Base-by-base conservation (phyloP, 2,113 vertebrate genomes). In the Psettodes erumei region DNA sequence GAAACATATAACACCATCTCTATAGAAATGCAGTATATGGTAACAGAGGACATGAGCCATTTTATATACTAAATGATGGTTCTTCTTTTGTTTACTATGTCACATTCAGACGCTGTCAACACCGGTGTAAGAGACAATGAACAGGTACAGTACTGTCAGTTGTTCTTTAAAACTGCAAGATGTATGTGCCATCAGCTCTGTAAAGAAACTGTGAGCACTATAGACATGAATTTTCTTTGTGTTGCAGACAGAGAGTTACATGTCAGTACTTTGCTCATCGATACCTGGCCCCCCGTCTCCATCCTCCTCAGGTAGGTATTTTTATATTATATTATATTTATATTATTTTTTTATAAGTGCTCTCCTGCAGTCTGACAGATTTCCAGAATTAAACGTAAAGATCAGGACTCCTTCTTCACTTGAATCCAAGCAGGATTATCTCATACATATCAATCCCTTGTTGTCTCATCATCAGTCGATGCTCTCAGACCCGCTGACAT, bases 401-500 rank as follows among this genome's bases (percentile, higher is more conserved):
- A 64, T 53, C n/a, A 27, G n/a, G 13, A 23, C 8, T 27, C 42
- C 35, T 21, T 2, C 19, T n/a, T 19, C 53, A 68, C 48, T 42
- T 43, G 1, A 37, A 54, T 23, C 21, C 7, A 21, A 42, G 2
- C 21, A 1, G 6, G 11, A 18, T 23, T 8, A 37, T 56, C 18
- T 21, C 16, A 50, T 47, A 54, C 30, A 19, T 19, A 3, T 38
- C 30, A 1, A 51, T 48, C 21, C 8, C 1, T 54, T 65, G 13
- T 63, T 69, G 59, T 23, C 56, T 78, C 40, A 51, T 25, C 45
- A 51, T 63, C 78, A 93, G 92, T 90, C 84, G 82, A 93, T 40
- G 18, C 82, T 38, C 82, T 94, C 30, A 86, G 47, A 45, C 90
- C 93, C 37, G 80, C 61, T 27, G 89, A 93, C 45, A 38, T 93